These are phyloP conservation scores for Indicator indicator DNA, from an alignment of 2,113 vertebrate genomes.

Conservation along the genomic window DNA sequence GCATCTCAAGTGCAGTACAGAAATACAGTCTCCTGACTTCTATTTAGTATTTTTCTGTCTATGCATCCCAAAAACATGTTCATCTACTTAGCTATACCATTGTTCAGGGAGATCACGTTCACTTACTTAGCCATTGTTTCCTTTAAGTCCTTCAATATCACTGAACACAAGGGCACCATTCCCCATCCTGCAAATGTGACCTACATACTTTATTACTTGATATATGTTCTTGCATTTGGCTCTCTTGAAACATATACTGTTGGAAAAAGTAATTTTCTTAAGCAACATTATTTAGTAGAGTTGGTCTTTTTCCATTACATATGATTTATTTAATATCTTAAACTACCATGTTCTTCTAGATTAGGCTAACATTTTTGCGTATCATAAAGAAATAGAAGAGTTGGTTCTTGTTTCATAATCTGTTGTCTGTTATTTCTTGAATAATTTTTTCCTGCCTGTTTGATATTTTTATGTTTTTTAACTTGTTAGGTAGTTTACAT, in stretches of 20 bases:
- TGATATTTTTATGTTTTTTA: background rate
- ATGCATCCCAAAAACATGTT: background rate
- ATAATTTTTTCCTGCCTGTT: background rate
- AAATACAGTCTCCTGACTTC: background rate
- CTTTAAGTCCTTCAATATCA: background rate
- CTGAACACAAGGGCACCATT: background rate
- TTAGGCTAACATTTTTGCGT: background rate
- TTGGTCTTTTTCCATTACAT: background rate
- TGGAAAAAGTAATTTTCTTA: background rate
- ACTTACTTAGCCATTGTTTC: background rate
- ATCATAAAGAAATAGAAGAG: background rate
- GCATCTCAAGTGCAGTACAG: background rate
- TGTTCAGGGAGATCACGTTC: background rate
- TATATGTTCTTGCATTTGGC: background rate
- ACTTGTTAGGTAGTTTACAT: background rate
- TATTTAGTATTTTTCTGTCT: background rate
- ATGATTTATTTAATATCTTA: background rate
- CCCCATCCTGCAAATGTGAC: background rate
- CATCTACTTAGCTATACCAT: background rate
- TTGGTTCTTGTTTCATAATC: constrained; percentile 3
- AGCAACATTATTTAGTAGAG: background rate
- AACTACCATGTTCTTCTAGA: background rate
- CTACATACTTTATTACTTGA: background rate
- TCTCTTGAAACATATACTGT: background rate
- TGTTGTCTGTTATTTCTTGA: background rate